A percentile compares a stretch with the other conserved stretches of the same genome.
phyloP scores from a whole-genome alignment of 2,113 vertebrate species.

The Regulus satrapa region DNA sequence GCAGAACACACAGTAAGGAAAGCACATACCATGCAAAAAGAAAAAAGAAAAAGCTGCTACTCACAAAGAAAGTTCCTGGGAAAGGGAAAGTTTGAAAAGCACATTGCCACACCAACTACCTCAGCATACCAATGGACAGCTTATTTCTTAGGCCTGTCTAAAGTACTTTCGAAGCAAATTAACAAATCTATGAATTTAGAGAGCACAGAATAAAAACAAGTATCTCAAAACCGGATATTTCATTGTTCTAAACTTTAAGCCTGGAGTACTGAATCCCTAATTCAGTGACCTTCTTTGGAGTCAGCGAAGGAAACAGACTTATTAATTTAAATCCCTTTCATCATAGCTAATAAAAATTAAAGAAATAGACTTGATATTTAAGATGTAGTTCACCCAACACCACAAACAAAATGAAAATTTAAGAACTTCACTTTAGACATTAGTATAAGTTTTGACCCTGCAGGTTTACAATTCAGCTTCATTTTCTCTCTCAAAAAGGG shows the following conservation, averaged over 20 bases:
- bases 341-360: not conserved
- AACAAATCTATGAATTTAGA: not conserved
- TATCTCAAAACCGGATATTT: not conserved
- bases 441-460: not conserved
- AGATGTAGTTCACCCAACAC: not conserved
- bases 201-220: not conserved
- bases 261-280: not conserved
- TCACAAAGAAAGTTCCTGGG: no score
- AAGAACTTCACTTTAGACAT: not conserved
- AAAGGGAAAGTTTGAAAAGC: not conserved
- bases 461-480: not conserved
- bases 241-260: not conserved
- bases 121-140: not conserved
- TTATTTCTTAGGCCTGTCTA: not conserved
- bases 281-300: not conserved
- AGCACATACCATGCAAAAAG: not conserved
- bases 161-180: not conserved
- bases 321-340: not conserved
- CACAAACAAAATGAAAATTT: not conserved
- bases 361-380: not conserved
- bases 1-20: not conserved
- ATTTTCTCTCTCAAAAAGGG: not conserved
- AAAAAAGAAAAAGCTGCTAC: not conserved
- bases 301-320: not conserved
- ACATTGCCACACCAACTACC: not conserved